Base-by-base conservation (phyloP, 1,140 invertebrate genomes). In the Cepaea nemoralis region DNA sequence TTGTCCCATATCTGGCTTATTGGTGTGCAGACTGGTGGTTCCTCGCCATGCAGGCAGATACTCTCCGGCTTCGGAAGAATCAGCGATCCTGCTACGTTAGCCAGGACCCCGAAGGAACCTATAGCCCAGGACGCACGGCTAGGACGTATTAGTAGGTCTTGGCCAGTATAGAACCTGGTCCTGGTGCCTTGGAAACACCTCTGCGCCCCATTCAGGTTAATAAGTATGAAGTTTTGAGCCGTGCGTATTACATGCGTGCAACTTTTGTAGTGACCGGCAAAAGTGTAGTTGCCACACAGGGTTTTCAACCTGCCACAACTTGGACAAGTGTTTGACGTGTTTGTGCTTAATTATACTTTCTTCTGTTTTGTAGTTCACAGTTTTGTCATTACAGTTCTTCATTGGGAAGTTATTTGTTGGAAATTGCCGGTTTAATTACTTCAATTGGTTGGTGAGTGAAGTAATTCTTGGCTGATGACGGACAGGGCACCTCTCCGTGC, bases 211-310 rank as follows among this genome's bases (percentile, higher is more conserved):
- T n/a, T n/a, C n/a, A n/a, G n/a, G n/a, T n/a, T 8, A 55, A 55
- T 14, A 55, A 55, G 19, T 22, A 10, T 55, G 19, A 55, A 5
- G 22, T 2, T 55, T 55, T 55, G 50, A 55, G n/a, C n/a, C n/a
- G 50, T 55, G 19, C 22, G 19, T 55, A 55, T 55, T 55, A 14
- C 16, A 3, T 55, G 16, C n/a, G 50, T 22, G 22, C 8, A 22
- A 55, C 22, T 55, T 55, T 45, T 55, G 19, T 55, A 55, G n/a
- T 55, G n/a, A 55, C 50, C 19, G 16, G 19, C 50, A 55, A 27
- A 63, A 63, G 59, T 31, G 59, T 63, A 63, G 59, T 63, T 63
- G 59, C 59, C 59, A 63, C 59, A n/a, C n/a, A 63, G 16, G 59
- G 59, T 63, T 63, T n/a, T 63, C 59, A 24, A 55, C n/a, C 3